A percentile compares a stretch with the other conserved stretches of the same genome.
Evolutionary conservation across 2,113 vertebrate species (phyloP).

Genomic region (Colius striatus): DNA sequence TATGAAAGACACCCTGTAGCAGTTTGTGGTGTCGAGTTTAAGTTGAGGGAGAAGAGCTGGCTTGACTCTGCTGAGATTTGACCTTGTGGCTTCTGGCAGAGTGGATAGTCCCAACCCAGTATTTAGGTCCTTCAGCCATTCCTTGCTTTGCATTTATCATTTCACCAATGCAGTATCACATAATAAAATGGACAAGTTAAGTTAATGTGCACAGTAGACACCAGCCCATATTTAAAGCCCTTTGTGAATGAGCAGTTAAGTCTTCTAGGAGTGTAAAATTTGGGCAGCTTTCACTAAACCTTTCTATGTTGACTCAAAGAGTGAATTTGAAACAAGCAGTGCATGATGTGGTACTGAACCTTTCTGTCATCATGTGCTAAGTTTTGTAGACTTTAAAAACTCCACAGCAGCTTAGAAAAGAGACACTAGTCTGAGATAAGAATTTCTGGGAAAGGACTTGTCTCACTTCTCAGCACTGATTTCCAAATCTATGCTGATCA

Average conservation of each 20-base stretch:
- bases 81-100: background rate
- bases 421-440: background rate
- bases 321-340: background rate
- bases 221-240: slow-evolving; percentile 3
- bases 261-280: slow-evolving; percentile 12
- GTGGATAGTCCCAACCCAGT: background rate
- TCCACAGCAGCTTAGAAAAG: background rate
- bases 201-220: background rate
- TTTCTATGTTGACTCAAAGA: background rate
- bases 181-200: background rate
- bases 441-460: background rate
- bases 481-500: background rate
- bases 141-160: background rate
- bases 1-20: background rate
- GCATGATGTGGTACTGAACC: background rate
- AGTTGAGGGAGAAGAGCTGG: background rate
- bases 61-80: background rate
- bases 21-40: background rate
- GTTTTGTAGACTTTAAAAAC: background rate
- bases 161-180: background rate
- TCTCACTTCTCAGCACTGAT: background rate
- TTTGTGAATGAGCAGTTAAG: slow-evolving; percentile 11
- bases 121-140: background rate
- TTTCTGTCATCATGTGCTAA: background rate
- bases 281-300: slow-evolving; percentile 1